Base-by-base conservation (phyloP, 2,113 vertebrate species). In the Pachypanchax playfairii region DNA sequence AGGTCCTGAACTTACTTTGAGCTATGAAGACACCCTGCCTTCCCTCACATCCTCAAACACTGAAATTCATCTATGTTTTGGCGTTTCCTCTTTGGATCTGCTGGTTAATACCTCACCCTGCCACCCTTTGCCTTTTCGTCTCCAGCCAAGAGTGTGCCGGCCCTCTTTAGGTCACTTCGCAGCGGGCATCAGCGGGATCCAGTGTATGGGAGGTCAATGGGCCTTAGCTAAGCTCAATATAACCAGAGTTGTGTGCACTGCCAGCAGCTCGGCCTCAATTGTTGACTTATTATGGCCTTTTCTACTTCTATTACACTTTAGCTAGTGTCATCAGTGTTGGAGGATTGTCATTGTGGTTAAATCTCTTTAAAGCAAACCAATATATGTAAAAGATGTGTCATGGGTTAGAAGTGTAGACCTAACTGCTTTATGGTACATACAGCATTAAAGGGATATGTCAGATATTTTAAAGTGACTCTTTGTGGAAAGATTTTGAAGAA, bases 161-260 rank as follows among this genome's bases (percentile, higher is more conserved):
- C 65, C 51, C 56, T 8, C 35, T 48, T 29, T 46, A 39, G 33
- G 51, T 47, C 21, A 25, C 52, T 47, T 53, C 52, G 8, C 31
- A 39, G 26, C 10, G 38, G 55, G 43, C 20, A 5, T 22, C 18
- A 2, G n/a, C 5, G 7, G 33, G 33, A 14, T 8, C 17, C 59
- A 49, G 38, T 53, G 71, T 60, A 51, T n/a, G 58, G 36, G 56
- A 66, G 65, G 73, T 71, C 66, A 47, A 4, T 9, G 26, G 20
- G 49, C 65, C 66, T 61, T n/a, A 13, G 74, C 68, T 56, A n/a
- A 15, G 72, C 72, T 81, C 39, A 28, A 80, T 82, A 73, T 85
- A 75, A 72, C 56, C 38, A 8, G 59, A 73, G 75, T 48, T 31
- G 18, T 48, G 36, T 54, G 52, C 12, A 9, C 20, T 29, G 48